These are phyloP conservation scores for Characodon lateralis DNA, from an alignment of 2,797 vertebrate genomes.

Conservation along the genomic window DNA sequence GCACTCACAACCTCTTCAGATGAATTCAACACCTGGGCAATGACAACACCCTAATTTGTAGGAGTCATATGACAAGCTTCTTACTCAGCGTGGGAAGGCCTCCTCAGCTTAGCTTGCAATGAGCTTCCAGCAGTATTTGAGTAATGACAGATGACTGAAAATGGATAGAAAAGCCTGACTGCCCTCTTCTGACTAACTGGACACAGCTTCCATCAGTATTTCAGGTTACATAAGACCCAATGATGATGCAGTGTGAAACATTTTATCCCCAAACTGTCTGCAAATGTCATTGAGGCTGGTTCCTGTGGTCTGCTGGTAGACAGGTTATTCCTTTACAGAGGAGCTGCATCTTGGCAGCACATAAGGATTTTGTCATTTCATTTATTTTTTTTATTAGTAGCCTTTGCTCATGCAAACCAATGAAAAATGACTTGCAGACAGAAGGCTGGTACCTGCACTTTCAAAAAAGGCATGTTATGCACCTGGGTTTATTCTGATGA, in stretches of 20 bases:
- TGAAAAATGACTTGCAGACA: conserved; percentile 40
- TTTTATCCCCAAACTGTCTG: neutral
- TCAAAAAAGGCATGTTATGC: conserved; percentile 16
- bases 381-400: conserved; percentile 18
- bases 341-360: conserved; percentile 3
- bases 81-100: conserved; percentile 63
- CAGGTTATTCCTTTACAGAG: neutral
- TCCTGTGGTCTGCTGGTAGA: conserved; percentile 21
- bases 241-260: neutral
- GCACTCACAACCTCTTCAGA: conserved; percentile 14
- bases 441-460: neutral
- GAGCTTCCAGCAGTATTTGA: conserved; percentile 39
- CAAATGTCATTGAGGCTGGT: conserved; percentile 7
- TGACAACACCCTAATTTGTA: conserved; percentile 57
- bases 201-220: conserved; percentile 9
- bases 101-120: conserved; percentile 28
- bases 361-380: conserved; percentile 13
- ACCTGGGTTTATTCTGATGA: conserved; percentile 26
- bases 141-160: conserved; percentile 4
- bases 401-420: conserved; percentile 5
- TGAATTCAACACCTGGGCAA: conserved; percentile 64
- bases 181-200: neutral
- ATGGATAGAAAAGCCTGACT: conserved; percentile 7
- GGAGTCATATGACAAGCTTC: conserved; percentile 44
- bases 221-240: neutral